phyloP scores from a whole-genome alignment of 2,888 invertebrate genomes.

The Sipha maydis region DNA sequence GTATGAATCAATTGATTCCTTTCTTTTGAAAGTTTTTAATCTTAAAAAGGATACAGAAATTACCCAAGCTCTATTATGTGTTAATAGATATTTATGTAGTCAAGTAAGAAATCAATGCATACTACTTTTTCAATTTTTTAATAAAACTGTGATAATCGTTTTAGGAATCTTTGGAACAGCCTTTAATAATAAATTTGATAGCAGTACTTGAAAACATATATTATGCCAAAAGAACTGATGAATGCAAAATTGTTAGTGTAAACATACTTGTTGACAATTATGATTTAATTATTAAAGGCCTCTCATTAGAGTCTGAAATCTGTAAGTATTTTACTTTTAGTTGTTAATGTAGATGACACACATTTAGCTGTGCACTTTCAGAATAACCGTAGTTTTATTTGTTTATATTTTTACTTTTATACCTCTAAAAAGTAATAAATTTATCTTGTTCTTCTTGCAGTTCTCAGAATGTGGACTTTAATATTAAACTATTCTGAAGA shows the following conservation, averaged over 20 bases:
- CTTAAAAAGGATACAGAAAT: constrained; percentile 39
- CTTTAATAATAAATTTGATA: neutral
- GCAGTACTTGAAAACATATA: constrained; percentile 28
- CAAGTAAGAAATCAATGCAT: constrained; percentile 4
- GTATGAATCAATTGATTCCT: constrained; percentile 33
- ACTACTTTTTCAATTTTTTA: neutral
- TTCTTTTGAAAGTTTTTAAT: constrained; percentile 20
- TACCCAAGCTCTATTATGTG: constrained; percentile 27
- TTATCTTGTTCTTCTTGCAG: neutral
- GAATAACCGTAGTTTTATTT: neutral
- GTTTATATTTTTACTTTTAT: neutral
- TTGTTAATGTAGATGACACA: neutral
- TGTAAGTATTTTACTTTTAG: constrained; percentile 27
- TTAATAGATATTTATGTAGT: constrained; percentile 10
- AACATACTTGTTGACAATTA: constrained; percentile 47
- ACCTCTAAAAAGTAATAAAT: neutral
- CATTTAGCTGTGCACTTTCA: neutral
- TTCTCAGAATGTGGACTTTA: constrained; percentile 48
- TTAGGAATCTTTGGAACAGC: constrained; percentile 12
- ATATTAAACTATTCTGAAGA: constrained; percentile 52
- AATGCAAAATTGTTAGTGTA: constrained; percentile 40
- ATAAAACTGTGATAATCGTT: neutral
- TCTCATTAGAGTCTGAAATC: neutral
- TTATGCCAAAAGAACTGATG: constrained; percentile 29
- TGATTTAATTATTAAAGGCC: constrained; percentile 15